phyloP scores from a whole-genome alignment of 1,140 invertebrate species.

The Pseudobourletiella spinata region DNA sequence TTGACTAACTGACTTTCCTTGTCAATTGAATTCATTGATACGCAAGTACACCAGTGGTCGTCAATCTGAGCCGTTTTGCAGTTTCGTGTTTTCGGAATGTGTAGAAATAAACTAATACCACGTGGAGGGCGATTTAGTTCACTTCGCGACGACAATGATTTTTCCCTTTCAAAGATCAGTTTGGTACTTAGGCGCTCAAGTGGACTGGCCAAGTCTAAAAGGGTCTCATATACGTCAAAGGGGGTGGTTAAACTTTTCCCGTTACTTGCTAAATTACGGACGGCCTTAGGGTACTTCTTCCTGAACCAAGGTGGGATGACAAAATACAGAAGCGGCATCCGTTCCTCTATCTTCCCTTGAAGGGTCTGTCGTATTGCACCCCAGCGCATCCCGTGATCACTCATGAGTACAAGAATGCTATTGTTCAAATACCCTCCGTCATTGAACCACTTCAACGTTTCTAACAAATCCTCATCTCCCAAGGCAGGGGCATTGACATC shows the following conservation, averaged over 20 bases:
- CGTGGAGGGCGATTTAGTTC: too few species aligned
- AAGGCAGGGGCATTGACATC: constrained; percentile 18
- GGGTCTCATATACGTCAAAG: constrained; percentile 69
- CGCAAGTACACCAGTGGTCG: constrained; percentile 51
- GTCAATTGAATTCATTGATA: too few species aligned
- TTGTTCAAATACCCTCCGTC: constrained; percentile 38
- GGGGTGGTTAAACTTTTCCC: constrained; percentile 62
- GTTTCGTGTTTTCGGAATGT: constrained; percentile 39
- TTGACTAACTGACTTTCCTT: too few species aligned
- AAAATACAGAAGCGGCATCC: constrained; percentile 52
- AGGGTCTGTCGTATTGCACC: constrained; percentile 52
- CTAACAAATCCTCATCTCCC: constrained; percentile 33
- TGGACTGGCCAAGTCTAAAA: constrained; percentile 43
- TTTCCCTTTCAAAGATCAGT: background rate
- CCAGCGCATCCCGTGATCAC: constrained; percentile 87
- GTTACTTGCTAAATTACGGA: constrained; percentile 60
- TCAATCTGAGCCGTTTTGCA: constrained; percentile 45
- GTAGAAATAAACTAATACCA: constrained; percentile 38
- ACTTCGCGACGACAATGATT: constrained; percentile 51
- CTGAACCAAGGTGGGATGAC: constrained; percentile 64
- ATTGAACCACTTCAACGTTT: constrained; percentile 17
- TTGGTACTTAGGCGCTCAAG: constrained; percentile 41
- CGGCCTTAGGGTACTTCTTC: constrained; percentile 52
- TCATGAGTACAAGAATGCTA: constrained; percentile 65
- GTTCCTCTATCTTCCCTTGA: constrained; percentile 49